Conservation (phyloP, 2,888 invertebrate species). For the Stramonita haemastoma region DNA sequence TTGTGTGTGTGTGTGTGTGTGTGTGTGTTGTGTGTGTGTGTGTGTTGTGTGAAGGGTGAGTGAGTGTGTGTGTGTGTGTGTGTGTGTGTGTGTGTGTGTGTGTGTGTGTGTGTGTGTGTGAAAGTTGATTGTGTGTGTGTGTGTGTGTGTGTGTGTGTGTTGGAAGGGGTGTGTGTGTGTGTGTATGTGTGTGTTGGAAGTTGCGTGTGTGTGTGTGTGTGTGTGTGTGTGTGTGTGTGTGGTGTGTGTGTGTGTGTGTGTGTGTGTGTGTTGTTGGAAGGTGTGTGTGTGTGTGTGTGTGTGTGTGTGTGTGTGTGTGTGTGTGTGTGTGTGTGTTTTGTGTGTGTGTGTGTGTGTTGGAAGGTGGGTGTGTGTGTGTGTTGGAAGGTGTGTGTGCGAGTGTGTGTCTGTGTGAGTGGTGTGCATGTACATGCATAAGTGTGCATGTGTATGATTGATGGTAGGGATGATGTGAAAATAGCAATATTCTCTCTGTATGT, state of each 20-base stretch:
- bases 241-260: slow-evolving; percentile 15
- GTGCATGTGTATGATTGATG: not conserved
- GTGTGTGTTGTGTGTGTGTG: no score
- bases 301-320: not conserved
- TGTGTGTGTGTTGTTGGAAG: slow-evolving; percentile 7
- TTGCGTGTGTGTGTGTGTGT: not conserved
- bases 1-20: not conserved
- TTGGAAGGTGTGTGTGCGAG: no score
- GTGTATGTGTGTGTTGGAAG: not conserved
- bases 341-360: not conserved
- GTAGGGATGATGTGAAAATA: not conserved
- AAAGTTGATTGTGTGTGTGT: no score
- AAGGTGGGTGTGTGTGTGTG: not conserved
- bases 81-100: not conserved
- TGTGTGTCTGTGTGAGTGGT: not conserved
- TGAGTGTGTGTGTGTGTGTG: not conserved
- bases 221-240: not conserved
- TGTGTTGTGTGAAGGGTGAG: not conserved
- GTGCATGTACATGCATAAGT: not conserved
- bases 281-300: slow-evolving; percentile 14
- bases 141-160: no score
- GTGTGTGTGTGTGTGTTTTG: not conserved
- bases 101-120: slow-evolving; percentile 1
- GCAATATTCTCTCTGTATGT: no score
- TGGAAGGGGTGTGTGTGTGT: not conserved